A percentile compares a stretch with the other conserved stretches of the same genome.
These are phyloP conservation scores for Telenomus remus DNA, from an alignment of 1,140 invertebrate species.

Conservation along the genomic window DNA sequence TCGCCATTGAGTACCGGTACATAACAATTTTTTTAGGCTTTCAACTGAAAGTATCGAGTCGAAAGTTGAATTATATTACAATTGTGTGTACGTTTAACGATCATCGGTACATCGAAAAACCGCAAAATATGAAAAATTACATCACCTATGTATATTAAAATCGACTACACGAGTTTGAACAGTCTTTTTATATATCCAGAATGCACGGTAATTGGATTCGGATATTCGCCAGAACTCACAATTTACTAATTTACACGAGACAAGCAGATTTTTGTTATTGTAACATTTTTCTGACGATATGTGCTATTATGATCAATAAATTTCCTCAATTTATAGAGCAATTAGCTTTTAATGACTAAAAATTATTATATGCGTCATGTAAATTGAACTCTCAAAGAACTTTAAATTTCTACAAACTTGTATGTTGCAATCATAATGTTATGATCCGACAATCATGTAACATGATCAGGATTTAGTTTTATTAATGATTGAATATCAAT, in stretches of 20 bases:
- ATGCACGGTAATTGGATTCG: constrained; percentile 57
- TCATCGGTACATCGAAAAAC: constrained; percentile 16
- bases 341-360: too few relatives aligned
- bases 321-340: too few relatives aligned
- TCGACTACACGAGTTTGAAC: constrained; percentile 61
- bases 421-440: too few relatives aligned
- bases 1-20: constrained; percentile 26
- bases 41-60: constrained; percentile 18
- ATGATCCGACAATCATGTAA: too few relatives aligned
- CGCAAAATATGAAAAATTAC: constrained; percentile 43
- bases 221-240: constrained; percentile 53
- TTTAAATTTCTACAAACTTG: too few relatives aligned
- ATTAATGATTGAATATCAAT: too few relatives aligned
- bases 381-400: too few relatives aligned
- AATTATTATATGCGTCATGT: too few relatives aligned
- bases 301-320: background rate
- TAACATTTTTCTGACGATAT: background rate
- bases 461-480: too few relatives aligned
- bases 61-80: constrained; percentile 18
- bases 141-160: constrained; percentile 50
- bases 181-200: constrained; percentile 66
- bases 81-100: constrained; percentile 7
- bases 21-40: constrained; percentile 32
- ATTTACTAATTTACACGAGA: constrained; percentile 16
- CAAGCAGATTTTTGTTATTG: background rate